phyloP scores from a whole-genome alignment of 2,113 vertebrate genomes.

The Crotalus viridis region DNA sequence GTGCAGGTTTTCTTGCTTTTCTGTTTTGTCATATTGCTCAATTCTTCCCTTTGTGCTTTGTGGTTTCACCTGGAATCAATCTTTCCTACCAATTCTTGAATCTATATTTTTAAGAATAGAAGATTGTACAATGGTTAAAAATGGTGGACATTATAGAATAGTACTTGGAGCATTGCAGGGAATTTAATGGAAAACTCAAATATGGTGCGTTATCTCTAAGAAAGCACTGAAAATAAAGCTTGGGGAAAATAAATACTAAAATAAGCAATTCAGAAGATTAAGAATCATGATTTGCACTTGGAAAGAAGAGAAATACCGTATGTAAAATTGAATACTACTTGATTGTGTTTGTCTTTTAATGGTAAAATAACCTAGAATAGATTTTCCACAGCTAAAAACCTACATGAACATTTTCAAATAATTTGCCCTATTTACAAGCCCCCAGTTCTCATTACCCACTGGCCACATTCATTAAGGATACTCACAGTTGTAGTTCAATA shows the following conservation, averaged over 20 bases:
- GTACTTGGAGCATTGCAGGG: background rate
- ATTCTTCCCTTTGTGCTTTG: background rate
- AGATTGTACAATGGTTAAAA: conserved; percentile 28
- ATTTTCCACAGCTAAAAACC: background rate
- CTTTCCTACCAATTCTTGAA: conserved; percentile 4
- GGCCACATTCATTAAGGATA: background rate
- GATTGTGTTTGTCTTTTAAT: background rate
- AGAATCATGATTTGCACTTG: conserved; percentile 3
- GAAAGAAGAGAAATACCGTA: background rate
- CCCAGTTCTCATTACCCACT: background rate
- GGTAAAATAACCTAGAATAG: background rate
- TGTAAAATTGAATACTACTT: background rate
- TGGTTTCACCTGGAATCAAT: conserved; percentile 1
- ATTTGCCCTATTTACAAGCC: background rate
- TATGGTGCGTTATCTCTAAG: conserved; percentile 25
- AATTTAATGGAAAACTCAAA: background rate
- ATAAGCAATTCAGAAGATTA: background rate
- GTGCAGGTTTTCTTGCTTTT: background rate
- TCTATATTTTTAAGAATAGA: conserved; percentile 1
- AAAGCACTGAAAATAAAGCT: conserved; percentile 11
- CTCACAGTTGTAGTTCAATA: background rate
- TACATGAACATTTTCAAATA: background rate
- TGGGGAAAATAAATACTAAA: conserved; percentile 27
- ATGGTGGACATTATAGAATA: conserved; percentile 2
- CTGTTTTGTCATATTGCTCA: conserved; percentile 2